Conservation (phyloP, 2,797 vertebrate species). For the Anomalospiza imberbis region DNA sequence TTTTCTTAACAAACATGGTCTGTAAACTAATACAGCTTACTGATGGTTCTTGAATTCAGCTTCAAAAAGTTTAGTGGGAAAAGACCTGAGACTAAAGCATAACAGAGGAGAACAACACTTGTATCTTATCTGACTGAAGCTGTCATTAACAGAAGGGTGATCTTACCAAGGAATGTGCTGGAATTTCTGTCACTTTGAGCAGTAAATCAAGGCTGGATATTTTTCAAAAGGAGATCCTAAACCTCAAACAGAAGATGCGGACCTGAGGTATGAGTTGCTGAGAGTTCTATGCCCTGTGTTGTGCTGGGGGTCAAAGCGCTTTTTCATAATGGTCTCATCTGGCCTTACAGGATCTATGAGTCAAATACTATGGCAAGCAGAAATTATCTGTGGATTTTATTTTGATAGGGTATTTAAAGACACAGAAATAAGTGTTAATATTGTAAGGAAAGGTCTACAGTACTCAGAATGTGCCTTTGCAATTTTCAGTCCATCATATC, state of each 20-base stretch:
- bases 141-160: background rate
- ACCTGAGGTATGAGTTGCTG: background rate
- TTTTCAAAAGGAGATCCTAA: background rate
- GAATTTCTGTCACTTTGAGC: background rate
- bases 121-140: background rate
- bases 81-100: background rate
- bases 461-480: background rate
- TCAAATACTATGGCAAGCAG: background rate
- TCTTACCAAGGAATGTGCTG: background rate
- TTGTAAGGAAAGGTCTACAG: background rate
- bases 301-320: background rate
- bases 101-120: background rate
- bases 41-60: background rate
- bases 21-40: background rate
- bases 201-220: background rate
- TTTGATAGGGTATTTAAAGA: constrained; percentile 17
- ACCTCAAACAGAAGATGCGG: background rate
- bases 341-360: background rate
- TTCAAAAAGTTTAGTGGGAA: background rate
- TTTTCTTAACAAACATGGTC: background rate
- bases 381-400: constrained; percentile 9
- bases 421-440: background rate
- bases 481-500: background rate
- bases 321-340: constrained; percentile 15
- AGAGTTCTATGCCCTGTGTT: background rate